Conservation (phyloP, 1,140 invertebrate genomes). For the Cherax quadricarinatus region DNA sequence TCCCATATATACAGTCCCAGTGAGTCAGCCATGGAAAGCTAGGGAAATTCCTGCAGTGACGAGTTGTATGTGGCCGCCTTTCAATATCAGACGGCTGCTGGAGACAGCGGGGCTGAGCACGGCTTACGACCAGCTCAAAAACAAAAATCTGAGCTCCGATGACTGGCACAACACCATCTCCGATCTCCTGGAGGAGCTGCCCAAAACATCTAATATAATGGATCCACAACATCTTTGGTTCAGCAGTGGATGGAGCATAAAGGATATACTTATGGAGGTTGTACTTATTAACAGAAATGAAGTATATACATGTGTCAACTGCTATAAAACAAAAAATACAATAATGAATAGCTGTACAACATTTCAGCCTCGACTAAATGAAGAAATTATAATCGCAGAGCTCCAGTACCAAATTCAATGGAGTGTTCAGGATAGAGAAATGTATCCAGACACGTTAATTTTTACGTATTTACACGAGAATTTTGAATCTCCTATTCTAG, state of each 20-base stretch:
- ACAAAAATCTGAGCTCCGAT: neutral
- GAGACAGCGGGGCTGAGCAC: conserved; percentile 32
- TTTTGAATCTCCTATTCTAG: neutral
- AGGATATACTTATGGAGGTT: neutral
- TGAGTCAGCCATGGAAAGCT: neutral
- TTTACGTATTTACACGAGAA: conserved; percentile 4
- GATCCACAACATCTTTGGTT: conserved; percentile 6
- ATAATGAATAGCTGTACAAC: neutral
- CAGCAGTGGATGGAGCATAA: neutral
- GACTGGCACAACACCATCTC: conserved; percentile 14
- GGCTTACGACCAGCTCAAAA: neutral
- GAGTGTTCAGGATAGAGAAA: neutral
- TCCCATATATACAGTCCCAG: conserved; percentile 1
- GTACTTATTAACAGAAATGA: neutral
- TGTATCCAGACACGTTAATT: neutral
- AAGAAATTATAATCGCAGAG: neutral
- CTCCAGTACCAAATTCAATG: neutral
- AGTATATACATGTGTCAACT: neutral
- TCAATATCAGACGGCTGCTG: conserved; percentile 31
- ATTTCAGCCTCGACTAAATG: neutral
- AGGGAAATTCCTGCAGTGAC: conserved; percentile 6
- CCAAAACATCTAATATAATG: neutral
- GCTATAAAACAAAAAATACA: neutral
- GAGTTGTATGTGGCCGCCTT: conserved; percentile 28
- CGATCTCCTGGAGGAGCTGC: conserved; percentile 8